phyloP scores from a whole-genome alignment of 2,888 invertebrate species.

The Mellilla xanthometata region DNA sequence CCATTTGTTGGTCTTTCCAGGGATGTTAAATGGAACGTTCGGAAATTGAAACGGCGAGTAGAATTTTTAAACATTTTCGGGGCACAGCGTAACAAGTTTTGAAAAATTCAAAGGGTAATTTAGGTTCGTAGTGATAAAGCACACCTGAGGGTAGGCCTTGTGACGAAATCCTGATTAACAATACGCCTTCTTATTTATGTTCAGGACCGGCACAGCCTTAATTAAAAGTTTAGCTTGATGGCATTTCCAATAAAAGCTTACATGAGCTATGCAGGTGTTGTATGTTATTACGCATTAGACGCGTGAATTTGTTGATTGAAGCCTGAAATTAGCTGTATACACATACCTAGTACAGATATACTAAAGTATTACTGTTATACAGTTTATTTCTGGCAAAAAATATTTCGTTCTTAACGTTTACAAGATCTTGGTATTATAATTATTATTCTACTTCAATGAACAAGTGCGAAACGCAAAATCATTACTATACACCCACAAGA shows the following conservation, averaged over 20 bases:
- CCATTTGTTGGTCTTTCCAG: constrained; percentile 15
- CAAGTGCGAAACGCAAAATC: background rate
- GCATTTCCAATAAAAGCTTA: constrained; percentile 10
- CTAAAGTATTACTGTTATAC: too few species aligned
- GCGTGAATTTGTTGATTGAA: background rate
- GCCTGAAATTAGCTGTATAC: background rate
- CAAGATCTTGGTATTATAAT: too few species aligned
- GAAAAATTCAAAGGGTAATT: constrained; percentile 44
- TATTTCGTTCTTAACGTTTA: too few species aligned
- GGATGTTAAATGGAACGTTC: constrained; percentile 11
- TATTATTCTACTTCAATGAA: background rate
- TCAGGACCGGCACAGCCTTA: constrained; percentile 29
- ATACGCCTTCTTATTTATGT: constrained; percentile 38
- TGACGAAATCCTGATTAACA: constrained; percentile 37
- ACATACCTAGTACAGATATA: too few species aligned
- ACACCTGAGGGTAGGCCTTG: constrained; percentile 37
- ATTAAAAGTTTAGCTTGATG: constrained; percentile 25
- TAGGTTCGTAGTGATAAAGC: constrained; percentile 34
- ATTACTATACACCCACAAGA: constrained; percentile 1
- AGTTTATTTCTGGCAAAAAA: background rate
- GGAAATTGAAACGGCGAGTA: constrained; percentile 19
- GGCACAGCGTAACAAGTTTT: constrained; percentile 24
- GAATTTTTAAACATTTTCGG: constrained; percentile 22
- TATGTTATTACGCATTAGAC: too few species aligned
- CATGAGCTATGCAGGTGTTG: constrained; percentile 10